Percentiles rank a stretch among this genome's conserved stretches.
Evolutionary conservation across 2,113 vertebrate species (phyloP).

Genomic region (Numenius arquata): DNA sequence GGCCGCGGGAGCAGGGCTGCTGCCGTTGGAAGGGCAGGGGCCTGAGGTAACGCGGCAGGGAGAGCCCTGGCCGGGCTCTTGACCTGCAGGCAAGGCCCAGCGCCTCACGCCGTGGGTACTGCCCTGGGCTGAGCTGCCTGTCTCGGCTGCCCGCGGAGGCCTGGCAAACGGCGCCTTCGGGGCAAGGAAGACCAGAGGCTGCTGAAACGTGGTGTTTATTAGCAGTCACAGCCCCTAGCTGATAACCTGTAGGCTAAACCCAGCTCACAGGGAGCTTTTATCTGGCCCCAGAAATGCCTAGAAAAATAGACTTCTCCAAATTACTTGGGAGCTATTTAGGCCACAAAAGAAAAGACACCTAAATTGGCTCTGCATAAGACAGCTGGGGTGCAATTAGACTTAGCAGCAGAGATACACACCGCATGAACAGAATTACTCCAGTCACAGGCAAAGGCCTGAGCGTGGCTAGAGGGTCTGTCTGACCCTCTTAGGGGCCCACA

Average conservation of each 20-base stretch:
- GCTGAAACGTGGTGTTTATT: accelerated
- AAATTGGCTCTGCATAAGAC: background rate
- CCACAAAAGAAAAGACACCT: background rate
- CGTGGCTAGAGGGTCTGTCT: accelerated
- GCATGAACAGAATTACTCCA: background rate
- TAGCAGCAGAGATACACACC: accelerated
- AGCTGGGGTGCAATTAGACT: background rate
- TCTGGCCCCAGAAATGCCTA: background rate
- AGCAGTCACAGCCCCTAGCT: background rate
- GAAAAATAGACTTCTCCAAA: background rate
- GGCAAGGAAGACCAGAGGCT: too few relatives aligned
- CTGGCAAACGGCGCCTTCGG: accelerated
- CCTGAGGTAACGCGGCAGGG: background rate
- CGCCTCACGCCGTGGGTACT: background rate
- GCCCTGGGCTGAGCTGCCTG: background rate
- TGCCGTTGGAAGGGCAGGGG: background rate
- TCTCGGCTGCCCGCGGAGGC: background rate
- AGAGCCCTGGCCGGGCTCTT: background rate
- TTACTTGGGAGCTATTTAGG: background rate
- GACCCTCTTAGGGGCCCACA: background rate
- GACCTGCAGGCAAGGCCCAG: background rate
- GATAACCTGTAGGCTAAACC: background rate
- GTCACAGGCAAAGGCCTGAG: background rate
- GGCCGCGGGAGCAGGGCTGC: background rate
- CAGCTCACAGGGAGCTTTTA: accelerated